Percentiles rank a stretch among this genome's conserved stretches.
Evolutionary conservation across 2,113 vertebrate species (phyloP).

Genomic region (Plectropomus leopardus): DNA sequence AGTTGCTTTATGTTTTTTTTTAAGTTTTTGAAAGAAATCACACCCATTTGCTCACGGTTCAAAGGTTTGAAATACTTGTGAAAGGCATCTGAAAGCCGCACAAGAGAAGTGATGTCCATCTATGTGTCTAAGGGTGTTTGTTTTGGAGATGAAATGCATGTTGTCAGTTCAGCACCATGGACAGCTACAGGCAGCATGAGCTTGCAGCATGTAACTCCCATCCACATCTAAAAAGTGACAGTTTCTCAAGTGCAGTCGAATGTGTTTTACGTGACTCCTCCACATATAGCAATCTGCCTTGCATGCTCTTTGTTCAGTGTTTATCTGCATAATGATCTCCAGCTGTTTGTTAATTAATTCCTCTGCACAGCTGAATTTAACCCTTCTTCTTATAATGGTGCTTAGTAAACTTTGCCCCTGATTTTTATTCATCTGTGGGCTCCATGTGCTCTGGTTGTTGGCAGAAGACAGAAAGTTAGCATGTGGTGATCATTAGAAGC

Average conservation of each 20-base stretch:
- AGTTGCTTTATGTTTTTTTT: no score
- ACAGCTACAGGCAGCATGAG: constrained; percentile 53
- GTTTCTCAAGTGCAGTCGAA: background rate
- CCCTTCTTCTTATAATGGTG: background rate
- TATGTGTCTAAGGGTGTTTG: no score
- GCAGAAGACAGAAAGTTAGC: constrained; percentile 63
- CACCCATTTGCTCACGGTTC: no score
- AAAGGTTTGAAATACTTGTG: no score
- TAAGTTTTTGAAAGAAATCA: no score
- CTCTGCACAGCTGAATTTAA: background rate
- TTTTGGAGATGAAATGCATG: background rate
- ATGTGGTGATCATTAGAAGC: constrained; percentile 77
- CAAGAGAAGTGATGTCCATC: no score
- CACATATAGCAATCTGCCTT: background rate
- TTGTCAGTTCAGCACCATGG: constrained; percentile 69
- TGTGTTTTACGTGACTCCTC: constrained; percentile 23
- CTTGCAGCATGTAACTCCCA: background rate
- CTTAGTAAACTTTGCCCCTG: constrained; percentile 18
- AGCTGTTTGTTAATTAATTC: constrained; percentile 1
- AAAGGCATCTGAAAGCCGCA: no score
- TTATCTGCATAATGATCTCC: constrained; percentile 2
- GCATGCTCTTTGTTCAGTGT: constrained; percentile 9
- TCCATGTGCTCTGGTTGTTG: constrained; percentile 48
- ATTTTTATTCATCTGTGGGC: constrained; percentile 36
- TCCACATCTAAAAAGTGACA: background rate